phyloP scores from a whole-genome alignment of 2,113 vertebrate species.

The Brachionichthys hirsutus region DNA sequence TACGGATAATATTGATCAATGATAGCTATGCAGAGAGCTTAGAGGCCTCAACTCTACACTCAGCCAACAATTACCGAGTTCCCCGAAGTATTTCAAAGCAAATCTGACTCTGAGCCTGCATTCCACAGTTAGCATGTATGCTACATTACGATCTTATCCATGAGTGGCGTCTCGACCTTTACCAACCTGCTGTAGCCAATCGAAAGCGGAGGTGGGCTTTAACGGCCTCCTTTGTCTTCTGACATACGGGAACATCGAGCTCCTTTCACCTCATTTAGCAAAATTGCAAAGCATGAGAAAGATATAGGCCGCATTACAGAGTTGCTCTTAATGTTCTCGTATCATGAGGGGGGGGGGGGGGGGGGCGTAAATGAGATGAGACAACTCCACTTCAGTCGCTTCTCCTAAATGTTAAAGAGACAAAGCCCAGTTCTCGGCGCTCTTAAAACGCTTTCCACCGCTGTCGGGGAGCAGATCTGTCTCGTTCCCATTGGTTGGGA shows the following conservation, averaged over 20 bases:
- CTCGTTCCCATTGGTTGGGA: constrained; percentile 31
- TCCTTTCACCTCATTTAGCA: constrained; percentile 47
- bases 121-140: constrained; percentile 35
- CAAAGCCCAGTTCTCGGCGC: background rate
- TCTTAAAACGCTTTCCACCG: constrained; percentile 1
- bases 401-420: background rate
- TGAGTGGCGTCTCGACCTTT: constrained; percentile 44
- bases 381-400: no score
- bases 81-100: constrained; percentile 11
- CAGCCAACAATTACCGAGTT: background rate
- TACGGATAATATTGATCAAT: no score
- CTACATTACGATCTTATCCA: constrained; percentile 45
- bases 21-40: no score
- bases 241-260: constrained; percentile 14
- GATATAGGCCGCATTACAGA: constrained; percentile 21
- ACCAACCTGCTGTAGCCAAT: constrained; percentile 38
- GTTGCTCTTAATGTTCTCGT: constrained; percentile 33
- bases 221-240: constrained; percentile 47
- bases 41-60: constrained; percentile 11
- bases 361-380: no score
- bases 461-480: background rate
- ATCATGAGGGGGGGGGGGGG: background rate
- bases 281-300: constrained; percentile 45
- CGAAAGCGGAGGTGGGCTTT: constrained; percentile 28
- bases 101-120: constrained; percentile 1